These are phyloP conservation scores for Lutjanus erythropterus DNA, from an alignment of 2,113 vertebrate genomes.

Conservation along the genomic window DNA sequence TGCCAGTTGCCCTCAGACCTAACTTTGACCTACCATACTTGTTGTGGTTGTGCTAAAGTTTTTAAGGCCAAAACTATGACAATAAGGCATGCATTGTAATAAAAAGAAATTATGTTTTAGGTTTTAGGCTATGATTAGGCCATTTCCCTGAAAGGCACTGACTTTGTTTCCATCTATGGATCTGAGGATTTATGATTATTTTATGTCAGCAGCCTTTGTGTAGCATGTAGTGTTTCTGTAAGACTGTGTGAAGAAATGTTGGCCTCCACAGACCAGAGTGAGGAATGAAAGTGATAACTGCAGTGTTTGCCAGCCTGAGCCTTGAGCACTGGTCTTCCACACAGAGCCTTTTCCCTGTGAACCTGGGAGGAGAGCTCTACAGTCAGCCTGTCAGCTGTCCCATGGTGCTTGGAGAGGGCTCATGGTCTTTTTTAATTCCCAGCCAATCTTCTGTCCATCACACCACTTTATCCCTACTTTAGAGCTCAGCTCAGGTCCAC, in stretches of 20 bases:
- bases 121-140: not conserved
- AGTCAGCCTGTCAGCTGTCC: conserved; percentile 79
- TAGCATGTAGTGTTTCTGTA: not conserved
- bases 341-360: conserved; percentile 50
- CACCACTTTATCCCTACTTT: conserved; percentile 80
- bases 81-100: not conserved
- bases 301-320: conserved; percentile 47
- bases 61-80: not conserved
- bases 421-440: conserved; percentile 83
- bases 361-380: conserved; percentile 52
- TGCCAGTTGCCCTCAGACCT: not conserved
- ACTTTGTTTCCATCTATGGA: not conserved
- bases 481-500: conserved; percentile 79
- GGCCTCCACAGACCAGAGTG: conserved; percentile 3
- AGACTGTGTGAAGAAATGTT: conserved; percentile 17
- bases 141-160: not conserved
- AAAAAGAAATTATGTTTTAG: not conserved
- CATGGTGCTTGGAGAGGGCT: conserved; percentile 72
- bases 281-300: conserved; percentile 48
- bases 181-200: not conserved
- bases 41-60: no score
- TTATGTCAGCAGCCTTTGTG: not conserved
- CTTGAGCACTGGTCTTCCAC: conserved; percentile 51
- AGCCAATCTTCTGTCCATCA: conserved; percentile 86
- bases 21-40: not conserved